These are phyloP conservation scores for Phortica variegata DNA, from an alignment of 1,140 invertebrate genomes.

Conservation along the genomic window DNA sequence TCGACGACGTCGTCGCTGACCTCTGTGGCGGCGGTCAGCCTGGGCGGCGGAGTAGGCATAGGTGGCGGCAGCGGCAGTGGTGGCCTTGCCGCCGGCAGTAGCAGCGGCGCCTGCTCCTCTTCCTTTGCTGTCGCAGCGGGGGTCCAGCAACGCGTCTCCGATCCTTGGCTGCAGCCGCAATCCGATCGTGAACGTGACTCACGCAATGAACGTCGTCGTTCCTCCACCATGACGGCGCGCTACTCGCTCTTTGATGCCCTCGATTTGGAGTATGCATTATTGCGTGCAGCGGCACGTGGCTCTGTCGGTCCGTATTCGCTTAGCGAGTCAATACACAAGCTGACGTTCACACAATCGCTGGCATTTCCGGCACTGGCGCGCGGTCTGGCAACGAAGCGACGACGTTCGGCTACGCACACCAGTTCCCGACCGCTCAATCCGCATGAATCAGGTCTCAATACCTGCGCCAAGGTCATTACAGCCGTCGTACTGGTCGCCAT, in stretches of 20 bases:
- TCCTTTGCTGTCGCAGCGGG: slow-evolving; percentile 53
- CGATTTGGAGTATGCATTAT: slow-evolving; percentile 69
- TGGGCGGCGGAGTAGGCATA: slow-evolving; percentile 43
- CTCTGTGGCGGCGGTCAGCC: slow-evolving; percentile 59
- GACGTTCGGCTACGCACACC: slow-evolving; percentile 60
- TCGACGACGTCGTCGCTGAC: slow-evolving; percentile 64
- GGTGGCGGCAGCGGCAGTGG: slow-evolving; percentile 37
- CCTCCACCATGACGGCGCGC: slow-evolving; percentile 61
- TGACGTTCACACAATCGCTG: slow-evolving; percentile 74
- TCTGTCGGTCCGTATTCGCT: slow-evolving; percentile 72
- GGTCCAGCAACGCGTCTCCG: slow-evolving; percentile 58
- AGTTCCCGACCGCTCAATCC: slow-evolving; percentile 61
- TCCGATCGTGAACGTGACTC: slow-evolving; percentile 47
- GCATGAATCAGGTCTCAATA: slow-evolving; percentile 67
- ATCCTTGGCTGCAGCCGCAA: slow-evolving; percentile 56
- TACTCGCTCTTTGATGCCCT: slow-evolving; percentile 72
- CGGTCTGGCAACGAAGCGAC: slow-evolving; percentile 67
- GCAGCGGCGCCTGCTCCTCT: slow-evolving; percentile 43
- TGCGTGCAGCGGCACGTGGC: slow-evolving; percentile 68
- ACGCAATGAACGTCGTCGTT: slow-evolving; percentile 49
- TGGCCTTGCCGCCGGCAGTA: slow-evolving; percentile 31
- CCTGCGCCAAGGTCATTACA: slow-evolving; percentile 71
- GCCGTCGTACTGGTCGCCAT: slow-evolving; percentile 70
- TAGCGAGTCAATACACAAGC: slow-evolving; percentile 71
- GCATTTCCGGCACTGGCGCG: slow-evolving; percentile 73